Conservation (phyloP, 2,113 vertebrate species). For the Ictidomys tridecemlineatus region DNA sequence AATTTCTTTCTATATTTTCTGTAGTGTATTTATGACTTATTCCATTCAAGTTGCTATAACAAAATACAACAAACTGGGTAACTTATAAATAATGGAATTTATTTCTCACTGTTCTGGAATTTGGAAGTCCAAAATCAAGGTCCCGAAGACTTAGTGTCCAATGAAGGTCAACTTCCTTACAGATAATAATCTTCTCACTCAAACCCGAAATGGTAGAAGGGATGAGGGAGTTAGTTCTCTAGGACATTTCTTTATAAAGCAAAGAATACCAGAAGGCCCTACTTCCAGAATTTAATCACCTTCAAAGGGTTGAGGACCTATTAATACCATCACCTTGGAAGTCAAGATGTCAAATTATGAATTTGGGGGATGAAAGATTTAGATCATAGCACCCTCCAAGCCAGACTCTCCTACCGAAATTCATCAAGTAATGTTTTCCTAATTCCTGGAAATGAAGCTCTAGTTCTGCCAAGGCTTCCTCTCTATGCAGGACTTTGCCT, state of each 20-base stretch:
- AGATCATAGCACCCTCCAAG: not conserved
- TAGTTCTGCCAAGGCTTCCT: not conserved
- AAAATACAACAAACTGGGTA: not conserved
- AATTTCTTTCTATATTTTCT: slow-evolving; percentile 17
- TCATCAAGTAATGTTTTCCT: not conserved
- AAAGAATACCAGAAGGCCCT: not conserved
- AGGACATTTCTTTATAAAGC: not conserved
- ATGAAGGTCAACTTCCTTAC: not conserved
- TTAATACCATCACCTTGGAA: not conserved
- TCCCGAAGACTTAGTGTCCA: not conserved
- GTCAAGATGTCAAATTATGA: not conserved
- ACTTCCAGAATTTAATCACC: not conserved
- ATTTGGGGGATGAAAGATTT: not conserved
- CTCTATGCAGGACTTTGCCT: not conserved
- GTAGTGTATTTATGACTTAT: not conserved
- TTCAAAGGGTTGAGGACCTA: not conserved
- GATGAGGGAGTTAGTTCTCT: not conserved
- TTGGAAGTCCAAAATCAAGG: not conserved
- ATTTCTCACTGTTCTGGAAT: not conserved
- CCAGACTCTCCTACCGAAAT: not conserved
- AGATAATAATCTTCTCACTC: not conserved
- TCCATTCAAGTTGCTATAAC: not conserved
- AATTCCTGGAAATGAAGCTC: not conserved
- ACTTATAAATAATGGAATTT: not conserved
- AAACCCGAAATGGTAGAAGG: not conserved